Conservation (phyloP, 2,113 vertebrate species). For the Erythrocercus mccallii region DNA sequence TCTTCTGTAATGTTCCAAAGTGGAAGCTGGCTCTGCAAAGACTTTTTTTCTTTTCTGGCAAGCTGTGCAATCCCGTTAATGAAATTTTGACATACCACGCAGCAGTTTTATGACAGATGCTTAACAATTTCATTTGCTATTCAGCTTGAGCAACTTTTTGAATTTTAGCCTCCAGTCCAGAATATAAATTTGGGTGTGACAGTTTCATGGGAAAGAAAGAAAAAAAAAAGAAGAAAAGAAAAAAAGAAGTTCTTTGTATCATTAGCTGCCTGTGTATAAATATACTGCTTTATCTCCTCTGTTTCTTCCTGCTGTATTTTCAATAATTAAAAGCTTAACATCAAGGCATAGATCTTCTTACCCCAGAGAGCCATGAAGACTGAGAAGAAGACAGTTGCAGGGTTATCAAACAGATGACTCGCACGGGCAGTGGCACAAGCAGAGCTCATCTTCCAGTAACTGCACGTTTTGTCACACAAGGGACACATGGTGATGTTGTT, state of each 20-base stretch:
- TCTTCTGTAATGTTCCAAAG: slow-evolving; percentile 59
- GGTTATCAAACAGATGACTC: slow-evolving; percentile 97
- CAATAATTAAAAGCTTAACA: slow-evolving; percentile 43
- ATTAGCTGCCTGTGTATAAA: slow-evolving; percentile 47
- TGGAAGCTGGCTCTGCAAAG: slow-evolving; percentile 55
- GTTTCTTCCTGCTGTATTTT: slow-evolving; percentile 38
- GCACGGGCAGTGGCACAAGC: slow-evolving; percentile 92
- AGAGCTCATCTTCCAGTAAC: slow-evolving; percentile 92
- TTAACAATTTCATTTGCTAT: slow-evolving; percentile 58
- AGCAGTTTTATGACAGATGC: slow-evolving; percentile 66
- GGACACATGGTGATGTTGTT: slow-evolving; percentile 98
- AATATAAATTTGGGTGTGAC: slow-evolving; percentile 49
- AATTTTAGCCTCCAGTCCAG: slow-evolving; percentile 51
- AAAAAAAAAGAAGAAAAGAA: neutral
- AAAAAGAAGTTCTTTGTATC: neutral
- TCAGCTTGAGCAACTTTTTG: slow-evolving; percentile 43
- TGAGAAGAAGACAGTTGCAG: slow-evolving; percentile 95
- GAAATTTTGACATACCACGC: slow-evolving; percentile 56
- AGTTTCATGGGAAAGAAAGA: slow-evolving; percentile 5
- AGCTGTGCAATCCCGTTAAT: slow-evolving; percentile 49
- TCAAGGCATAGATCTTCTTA: slow-evolving; percentile 56
- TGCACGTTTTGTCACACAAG: slow-evolving; percentile 89
- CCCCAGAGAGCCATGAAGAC: slow-evolving; percentile 99
- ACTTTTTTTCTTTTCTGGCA: slow-evolving; percentile 38
- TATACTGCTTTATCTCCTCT: slow-evolving; percentile 27